Percentiles rank a stretch among this genome's conserved stretches.
Evolutionary conservation across 2,797 vertebrate species (phyloP).

Genomic region (Phrynocephalus vlangalii): DNA sequence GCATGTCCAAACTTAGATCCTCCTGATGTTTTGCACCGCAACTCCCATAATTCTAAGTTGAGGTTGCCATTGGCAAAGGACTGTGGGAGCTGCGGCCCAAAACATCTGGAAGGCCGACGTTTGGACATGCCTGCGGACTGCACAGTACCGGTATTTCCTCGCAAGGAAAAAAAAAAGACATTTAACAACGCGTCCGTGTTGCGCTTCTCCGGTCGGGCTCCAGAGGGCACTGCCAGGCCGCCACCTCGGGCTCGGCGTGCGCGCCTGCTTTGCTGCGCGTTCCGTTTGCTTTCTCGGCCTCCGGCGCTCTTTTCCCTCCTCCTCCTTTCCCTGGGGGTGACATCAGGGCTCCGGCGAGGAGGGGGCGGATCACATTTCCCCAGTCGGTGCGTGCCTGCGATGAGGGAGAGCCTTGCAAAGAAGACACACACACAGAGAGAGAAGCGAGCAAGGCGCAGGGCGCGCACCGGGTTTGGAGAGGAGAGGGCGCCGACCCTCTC

Average conservation of each 20-base stretch:
- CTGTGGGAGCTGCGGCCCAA: no score
- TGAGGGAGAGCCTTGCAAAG: not conserved
- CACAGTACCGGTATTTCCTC: no score
- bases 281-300: not conserved
- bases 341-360: conserved; percentile 22
- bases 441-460: not conserved
- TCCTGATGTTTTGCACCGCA: no score
- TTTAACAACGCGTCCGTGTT: no score
- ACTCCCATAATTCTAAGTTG: no score
- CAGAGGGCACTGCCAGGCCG: not conserved
- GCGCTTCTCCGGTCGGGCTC: not conserved
- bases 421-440: not conserved
- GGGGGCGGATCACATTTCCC: not conserved
- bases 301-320: not conserved
- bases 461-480: not conserved
- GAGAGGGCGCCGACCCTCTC: no score
- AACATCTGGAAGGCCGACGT: no score
- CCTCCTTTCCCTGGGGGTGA: conserved; percentile 32
- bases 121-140: no score
- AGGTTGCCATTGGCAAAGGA: no score
- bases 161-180: no score
- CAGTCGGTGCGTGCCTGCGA: conserved; percentile 7
- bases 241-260: no score
- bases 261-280: not conserved
- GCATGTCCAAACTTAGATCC: no score